These are phyloP conservation scores for Andrena bucephala DNA, from an alignment of 2,888 invertebrate species.

Conservation along the genomic window DNA sequence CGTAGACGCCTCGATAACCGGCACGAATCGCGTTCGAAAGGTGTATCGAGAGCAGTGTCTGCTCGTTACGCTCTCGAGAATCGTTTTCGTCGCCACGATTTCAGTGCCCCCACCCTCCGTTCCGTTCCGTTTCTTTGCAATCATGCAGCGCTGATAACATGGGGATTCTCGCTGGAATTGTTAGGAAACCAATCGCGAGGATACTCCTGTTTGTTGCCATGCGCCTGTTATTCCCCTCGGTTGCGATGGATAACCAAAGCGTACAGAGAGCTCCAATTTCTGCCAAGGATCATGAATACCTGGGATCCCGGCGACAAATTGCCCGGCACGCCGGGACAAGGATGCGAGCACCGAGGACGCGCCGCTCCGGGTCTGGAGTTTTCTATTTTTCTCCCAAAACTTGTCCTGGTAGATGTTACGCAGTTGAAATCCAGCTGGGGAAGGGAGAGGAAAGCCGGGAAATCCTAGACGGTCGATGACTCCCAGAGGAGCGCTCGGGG, in stretches of 20 bases:
- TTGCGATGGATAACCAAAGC: conserved; percentile 1
- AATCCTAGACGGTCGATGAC: conserved; percentile 67
- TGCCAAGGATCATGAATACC: not conserved
- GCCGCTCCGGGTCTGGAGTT: not conserved
- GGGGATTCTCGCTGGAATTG: not conserved
- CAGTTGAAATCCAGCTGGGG: conserved; percentile 28
- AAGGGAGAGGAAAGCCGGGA: conserved; percentile 43
- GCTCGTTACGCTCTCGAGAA: conserved; percentile 29
- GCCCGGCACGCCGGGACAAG: not conserved
- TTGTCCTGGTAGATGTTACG: conserved; percentile 46
- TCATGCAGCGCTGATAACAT: conserved; percentile 9
- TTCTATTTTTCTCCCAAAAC: conserved; percentile 48
- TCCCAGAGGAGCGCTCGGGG: conserved; percentile 61
- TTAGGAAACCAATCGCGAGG: too few relatives aligned
- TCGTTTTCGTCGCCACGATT: not conserved
- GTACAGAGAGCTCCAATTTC: not conserved
- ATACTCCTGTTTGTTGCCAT: not conserved
- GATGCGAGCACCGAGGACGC: too few relatives aligned
- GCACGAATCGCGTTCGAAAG: conserved; percentile 57
- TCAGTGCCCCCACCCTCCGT: not conserved
- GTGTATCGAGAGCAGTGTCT: conserved; percentile 24
- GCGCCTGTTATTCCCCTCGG: not conserved
- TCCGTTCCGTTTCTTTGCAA: conserved; percentile 28
- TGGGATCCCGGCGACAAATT: conserved; percentile 15
- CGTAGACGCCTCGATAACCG: conserved; percentile 63